Base-by-base conservation (phyloP, 2,113 vertebrate species). In the Macheiramphus alcinus region DNA sequence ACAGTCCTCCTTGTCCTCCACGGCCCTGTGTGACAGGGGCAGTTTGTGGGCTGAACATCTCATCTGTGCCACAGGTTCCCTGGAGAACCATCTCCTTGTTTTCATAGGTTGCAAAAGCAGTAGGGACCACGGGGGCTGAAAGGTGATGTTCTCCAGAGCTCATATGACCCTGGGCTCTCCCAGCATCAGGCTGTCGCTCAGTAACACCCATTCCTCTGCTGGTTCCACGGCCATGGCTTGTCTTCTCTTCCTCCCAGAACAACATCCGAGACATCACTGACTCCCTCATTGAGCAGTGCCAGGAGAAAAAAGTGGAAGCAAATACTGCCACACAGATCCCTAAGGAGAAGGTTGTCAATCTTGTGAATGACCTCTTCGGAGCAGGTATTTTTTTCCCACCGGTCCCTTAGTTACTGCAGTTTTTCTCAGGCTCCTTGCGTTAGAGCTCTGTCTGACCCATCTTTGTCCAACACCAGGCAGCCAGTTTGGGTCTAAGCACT, bases 321-420 rank as follows among this genome's bases (percentile, higher is more conserved):
- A 98, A 96, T 48, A 92, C 55, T 0, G 98, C 98, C 6, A 3
- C 66, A 1, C 97, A 98, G 80, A 68, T 99, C 79, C 98, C 99
- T 0, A 97, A 98, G 42, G 96, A 98, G 93, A 99, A 99, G 95
- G 96, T 99, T 1, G 94, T 99, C 32, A 98, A 98, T 93, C 98
- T 99, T 4, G 98, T 99, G 68, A 99, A 99, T 0, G 99, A 99
- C 80, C 97, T 99, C 65, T 99, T 99, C 72, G 99, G 99, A 93
- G 99, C 99, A 22, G 99, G 99, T 99, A 97, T 74, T 98, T 55
- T 80, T 80, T 61, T 26, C 56, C 43, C 55, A 19, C 8, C 0
- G 0, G 14, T 21, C 25, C 62, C 63, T 66, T 61, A 36, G 58
- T 71, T 66, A 7, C 38, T 15, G n/a, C n/a, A 66, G 61, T 2